Evolutionary conservation across 2,797 vertebrate genomes (phyloP).

Genomic region (Melanotaenia maccullochi): DNA sequence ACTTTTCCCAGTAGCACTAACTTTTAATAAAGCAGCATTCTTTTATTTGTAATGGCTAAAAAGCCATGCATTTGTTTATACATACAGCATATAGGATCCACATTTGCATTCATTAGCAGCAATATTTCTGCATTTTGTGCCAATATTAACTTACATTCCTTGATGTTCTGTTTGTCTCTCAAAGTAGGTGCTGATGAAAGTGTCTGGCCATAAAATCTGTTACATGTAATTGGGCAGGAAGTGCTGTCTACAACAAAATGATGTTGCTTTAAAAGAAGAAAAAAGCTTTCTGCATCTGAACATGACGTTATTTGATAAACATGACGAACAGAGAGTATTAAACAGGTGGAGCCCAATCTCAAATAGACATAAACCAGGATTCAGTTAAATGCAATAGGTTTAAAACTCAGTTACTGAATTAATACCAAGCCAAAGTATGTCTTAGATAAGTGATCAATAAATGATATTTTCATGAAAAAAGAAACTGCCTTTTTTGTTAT

Average conservation of each 20-base stretch:
- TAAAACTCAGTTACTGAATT: too few species aligned
- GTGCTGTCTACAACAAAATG: not conserved
- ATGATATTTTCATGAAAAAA: too few species aligned
- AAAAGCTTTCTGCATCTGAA: slow-evolving; percentile 6
- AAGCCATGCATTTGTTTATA: not conserved
- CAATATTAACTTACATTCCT: not conserved
- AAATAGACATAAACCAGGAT: too few species aligned
- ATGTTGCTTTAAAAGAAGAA: not conserved
- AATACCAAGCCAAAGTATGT: too few species aligned
- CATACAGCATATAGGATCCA: not conserved
- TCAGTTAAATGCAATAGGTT: too few species aligned
- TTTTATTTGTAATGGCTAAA: not conserved
- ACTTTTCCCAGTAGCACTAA: not conserved
- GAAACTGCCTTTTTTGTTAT: too few species aligned
- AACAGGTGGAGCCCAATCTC: too few species aligned
- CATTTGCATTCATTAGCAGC: not conserved
- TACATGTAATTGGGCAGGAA: not conserved
- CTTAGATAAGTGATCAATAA: too few species aligned
- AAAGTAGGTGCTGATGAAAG: not conserved
- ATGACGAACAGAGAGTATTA: not conserved
- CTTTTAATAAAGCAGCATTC: not conserved
- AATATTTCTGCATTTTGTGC: not conserved
- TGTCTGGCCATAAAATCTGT: not conserved
- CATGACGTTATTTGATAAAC: slow-evolving; percentile 12
- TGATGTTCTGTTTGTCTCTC: not conserved